Evolutionary conservation across 2,888 invertebrate species (phyloP).

Genomic region (Plebejus argus): DNA sequence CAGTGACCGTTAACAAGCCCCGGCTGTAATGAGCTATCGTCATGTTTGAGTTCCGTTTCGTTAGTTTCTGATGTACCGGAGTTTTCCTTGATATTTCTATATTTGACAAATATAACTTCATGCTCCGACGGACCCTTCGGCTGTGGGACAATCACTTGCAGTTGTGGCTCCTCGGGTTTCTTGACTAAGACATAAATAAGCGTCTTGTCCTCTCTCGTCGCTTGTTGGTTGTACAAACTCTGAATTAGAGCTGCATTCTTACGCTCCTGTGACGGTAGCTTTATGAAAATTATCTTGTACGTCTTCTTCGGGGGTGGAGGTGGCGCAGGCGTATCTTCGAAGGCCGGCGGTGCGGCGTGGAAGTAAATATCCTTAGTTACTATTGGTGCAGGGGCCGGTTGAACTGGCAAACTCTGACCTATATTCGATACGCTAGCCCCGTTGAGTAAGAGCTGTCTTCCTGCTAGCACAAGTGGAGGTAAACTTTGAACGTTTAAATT

Average conservation of each 20-base stretch:
- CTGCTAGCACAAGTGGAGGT: neutral
- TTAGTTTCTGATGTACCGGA: neutral
- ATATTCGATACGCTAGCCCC: neutral
- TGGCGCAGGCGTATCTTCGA: conserved; percentile 77
- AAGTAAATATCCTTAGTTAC: conserved; percentile 87
- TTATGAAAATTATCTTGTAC: conserved; percentile 89
- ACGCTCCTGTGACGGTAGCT: conserved; percentile 85
- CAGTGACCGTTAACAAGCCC: conserved; percentile 20
- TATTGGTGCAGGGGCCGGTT: conserved; percentile 53
- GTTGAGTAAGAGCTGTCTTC: neutral
- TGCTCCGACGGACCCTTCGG: conserved; percentile 71
- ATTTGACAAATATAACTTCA: conserved; percentile 88
- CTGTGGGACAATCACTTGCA: conserved; percentile 47
- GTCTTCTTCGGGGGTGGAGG: conserved; percentile 81
- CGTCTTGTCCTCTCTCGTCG: conserved; percentile 84
- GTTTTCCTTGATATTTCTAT: conserved; percentile 46
- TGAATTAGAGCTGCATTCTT: conserved; percentile 46
- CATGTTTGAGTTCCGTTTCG: neutral
- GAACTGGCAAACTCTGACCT: neutral
- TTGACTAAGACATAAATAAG: conserved; percentile 88
- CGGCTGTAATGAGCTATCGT: conserved; percentile 18
- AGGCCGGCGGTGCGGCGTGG: conserved; percentile 87
- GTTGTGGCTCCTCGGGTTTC: conserved; percentile 81
- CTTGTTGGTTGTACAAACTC: conserved; percentile 78
- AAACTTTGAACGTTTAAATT: neutral